Conservation (phyloP, 2,888 invertebrate species). For the Pogonocherus hispidulus region DNA sequence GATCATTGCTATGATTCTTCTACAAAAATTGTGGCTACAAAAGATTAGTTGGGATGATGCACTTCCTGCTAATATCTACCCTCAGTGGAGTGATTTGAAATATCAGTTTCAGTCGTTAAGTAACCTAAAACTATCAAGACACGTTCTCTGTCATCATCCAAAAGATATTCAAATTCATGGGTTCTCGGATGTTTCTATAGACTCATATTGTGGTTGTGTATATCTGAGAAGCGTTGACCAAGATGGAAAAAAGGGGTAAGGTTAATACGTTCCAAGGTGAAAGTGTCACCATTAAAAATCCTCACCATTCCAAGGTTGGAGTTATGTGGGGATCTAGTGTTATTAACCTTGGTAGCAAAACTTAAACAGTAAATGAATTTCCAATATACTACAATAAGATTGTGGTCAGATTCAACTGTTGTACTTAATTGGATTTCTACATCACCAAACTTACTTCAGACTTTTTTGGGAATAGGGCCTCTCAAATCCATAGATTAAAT, state of each 20-base stretch:
- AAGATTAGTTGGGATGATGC: conserved; percentile 30
- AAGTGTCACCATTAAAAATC: conserved; percentile 29
- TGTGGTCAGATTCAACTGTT: too few relatives aligned
- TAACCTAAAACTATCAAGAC: conserved; percentile 10
- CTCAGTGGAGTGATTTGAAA: conserved; percentile 2
- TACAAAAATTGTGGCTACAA: conserved; percentile 30
- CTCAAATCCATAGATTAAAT: too few relatives aligned
- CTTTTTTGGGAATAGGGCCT: too few relatives aligned
- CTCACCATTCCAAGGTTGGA: conserved; percentile 28
- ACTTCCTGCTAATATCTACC: conserved; percentile 6
- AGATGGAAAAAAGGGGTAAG: conserved; percentile 1
- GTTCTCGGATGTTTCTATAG: conserved; percentile 32
- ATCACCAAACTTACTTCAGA: too few relatives aligned
- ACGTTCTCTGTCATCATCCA: background rate
- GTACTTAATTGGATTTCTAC: too few relatives aligned
- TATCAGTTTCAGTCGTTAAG: conserved; percentile 15
- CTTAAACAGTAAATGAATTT: background rate
- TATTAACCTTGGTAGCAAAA: conserved; percentile 1
- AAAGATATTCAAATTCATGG: conserved; percentile 24
- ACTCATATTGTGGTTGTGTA: conserved; percentile 34
- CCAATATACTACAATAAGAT: too few relatives aligned
- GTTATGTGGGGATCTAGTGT: conserved; percentile 21
- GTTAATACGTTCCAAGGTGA: conserved; percentile 27
- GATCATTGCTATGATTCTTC: conserved; percentile 19
- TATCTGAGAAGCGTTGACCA: conserved; percentile 19